These are phyloP conservation scores for Hydrozoanthus gracilis DNA, from an alignment of 92 coral and sea anemone genomes.

Conservation along the genomic window DNA sequence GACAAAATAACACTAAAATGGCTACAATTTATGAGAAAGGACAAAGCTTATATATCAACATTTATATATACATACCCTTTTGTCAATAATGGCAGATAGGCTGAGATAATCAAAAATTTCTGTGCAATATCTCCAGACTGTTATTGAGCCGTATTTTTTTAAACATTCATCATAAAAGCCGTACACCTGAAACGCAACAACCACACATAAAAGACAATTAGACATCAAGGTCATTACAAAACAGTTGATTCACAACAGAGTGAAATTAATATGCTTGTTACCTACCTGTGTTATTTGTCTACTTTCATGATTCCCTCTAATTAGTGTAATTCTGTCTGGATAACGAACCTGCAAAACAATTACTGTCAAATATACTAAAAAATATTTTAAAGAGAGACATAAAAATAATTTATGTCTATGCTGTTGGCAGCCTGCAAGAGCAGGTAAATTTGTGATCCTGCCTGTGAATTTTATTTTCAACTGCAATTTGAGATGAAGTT, in stretches of 20 bases:
- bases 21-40: too few relatives aligned
- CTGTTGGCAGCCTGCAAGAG: too few relatives aligned
- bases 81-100: slow-evolving; percentile 96
- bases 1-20: too few relatives aligned
- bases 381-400: neutral
- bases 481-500: too few relatives aligned
- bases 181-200: slow-evolving; percentile 72
- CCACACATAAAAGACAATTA: neutral
- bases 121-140: slow-evolving; percentile 99
- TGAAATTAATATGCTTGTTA: neutral
- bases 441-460: too few relatives aligned
- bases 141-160: slow-evolving; percentile 98
- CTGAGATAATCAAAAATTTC: slow-evolving; percentile 99
- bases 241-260: neutral
- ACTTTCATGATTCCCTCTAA: slow-evolving; percentile 98
- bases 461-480: too few relatives aligned
- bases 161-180: slow-evolving; percentile 99
- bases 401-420: too few relatives aligned
- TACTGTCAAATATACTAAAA: neutral
- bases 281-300: slow-evolving; percentile 96
- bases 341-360: slow-evolving; percentile 84
- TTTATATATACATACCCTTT: slow-evolving; percentile 75
- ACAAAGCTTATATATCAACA: too few relatives aligned
- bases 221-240: neutral
- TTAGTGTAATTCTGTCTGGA: slow-evolving; percentile 99